These are phyloP conservation scores for Pseudotriccus pelzelni DNA, from an alignment of 2,797 vertebrate species.

Conservation along the genomic window DNA sequence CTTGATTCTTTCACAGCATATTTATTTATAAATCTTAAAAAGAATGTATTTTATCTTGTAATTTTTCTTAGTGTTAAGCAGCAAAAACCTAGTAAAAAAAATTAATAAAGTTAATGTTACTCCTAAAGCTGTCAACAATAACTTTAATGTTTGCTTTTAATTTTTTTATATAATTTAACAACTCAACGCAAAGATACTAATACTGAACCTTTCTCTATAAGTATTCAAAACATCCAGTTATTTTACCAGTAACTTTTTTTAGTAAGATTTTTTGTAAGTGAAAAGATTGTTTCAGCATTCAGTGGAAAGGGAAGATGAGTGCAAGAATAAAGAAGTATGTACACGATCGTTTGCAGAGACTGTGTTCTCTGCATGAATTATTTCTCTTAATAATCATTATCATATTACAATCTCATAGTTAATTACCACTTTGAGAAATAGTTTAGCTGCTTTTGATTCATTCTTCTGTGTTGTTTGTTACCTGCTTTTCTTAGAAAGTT, in stretches of 20 bases:
- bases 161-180: background rate
- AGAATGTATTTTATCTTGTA: background rate
- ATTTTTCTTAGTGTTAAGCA: background rate
- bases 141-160: background rate
- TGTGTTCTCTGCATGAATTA: conserved; percentile 35
- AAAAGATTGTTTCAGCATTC: background rate
- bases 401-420: conserved; percentile 17
- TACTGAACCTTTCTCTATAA: background rate
- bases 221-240: background rate
- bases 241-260: background rate
- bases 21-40: background rate
- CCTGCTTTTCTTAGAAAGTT: background rate
- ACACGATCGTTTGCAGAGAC: background rate
- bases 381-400: conserved; percentile 39
- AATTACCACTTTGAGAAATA: background rate
- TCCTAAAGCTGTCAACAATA: background rate
- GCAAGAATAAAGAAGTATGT: background rate
- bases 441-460: background rate
- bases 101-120: background rate
- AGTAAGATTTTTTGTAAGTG: background rate
- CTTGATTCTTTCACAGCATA: background rate
- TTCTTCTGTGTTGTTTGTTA: background rate
- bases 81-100: background rate
- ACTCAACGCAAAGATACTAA: background rate
- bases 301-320: background rate